Evolutionary conservation across 2,113 vertebrate genomes (phyloP), one percentile per base, ranked within the genome.

Genomic region (Pygoscelis antarcticus): DNA sequence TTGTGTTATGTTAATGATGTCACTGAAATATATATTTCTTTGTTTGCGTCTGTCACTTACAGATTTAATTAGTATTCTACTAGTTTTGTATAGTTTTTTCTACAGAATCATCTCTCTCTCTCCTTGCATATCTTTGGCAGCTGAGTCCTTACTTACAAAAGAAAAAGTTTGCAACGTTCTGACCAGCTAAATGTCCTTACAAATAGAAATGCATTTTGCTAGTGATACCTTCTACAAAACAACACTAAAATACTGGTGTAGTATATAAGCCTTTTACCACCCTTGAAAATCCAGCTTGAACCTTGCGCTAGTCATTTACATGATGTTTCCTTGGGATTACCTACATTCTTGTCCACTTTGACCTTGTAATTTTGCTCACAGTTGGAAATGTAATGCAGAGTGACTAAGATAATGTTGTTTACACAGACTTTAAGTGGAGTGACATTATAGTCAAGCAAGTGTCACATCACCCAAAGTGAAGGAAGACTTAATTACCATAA

Each of bases 341-440:
- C 97, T 97, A 93, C 92, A 97, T 97, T 98, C 96, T 97, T 98
- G 97, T 98, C 97, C 98, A 98, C 97, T 98, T 95, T 98, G 98
- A 98, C 98, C 98, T 99, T 99, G 98, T 98, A 98, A 98, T 98
- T 98, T 98, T 98, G 94, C 97, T 98, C 98, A 98, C 97, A 97
- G 98, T 98, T 98, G 98, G 98, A 98, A 98, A 98, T 98, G 94
- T 97, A 98, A 98, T 98, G 98, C 98, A 97, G 97, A 98, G 93
- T 98, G 98, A 98, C 98, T 98, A 98, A 98, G 98, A 98, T 99
- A 98, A 99, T 98, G 98, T 98, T 98, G 98, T 99, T 98, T 99
- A 98, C 98, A 98, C 97, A 98, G 98, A 98, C 98, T 98, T 99
- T 98, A 98, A 98, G 98, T 98, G 98, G 98, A 98, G 97, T 98